These are phyloP conservation scores for Callocephalon fimbriatum DNA, from an alignment of 2,113 vertebrate genomes.

Conservation along the genomic window DNA sequence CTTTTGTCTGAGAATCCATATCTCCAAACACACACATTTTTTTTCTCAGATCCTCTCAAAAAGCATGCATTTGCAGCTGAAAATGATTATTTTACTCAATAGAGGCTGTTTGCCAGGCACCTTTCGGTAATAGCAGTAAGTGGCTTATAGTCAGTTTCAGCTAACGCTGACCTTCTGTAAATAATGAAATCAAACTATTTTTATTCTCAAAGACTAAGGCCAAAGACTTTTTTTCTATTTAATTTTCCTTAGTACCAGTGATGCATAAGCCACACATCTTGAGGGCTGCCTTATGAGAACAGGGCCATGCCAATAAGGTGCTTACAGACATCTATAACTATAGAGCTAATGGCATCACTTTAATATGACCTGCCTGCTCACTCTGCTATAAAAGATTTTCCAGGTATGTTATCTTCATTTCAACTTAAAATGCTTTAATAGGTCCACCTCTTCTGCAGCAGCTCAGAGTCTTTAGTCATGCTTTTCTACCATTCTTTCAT, in stretches of 20 bases:
- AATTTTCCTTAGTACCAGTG: neutral
- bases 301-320: neutral
- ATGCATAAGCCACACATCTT: neutral
- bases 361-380: neutral
- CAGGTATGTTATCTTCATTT: neutral
- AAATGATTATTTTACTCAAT: neutral
- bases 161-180: neutral
- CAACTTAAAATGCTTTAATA: neutral
- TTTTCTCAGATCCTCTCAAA: neutral
- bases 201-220: neutral
- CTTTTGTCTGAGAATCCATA: neutral
- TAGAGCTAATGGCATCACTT: neutral
- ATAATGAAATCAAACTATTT: neutral
- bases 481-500: neutral
- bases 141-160: neutral
- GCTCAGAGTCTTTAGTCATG: neutral
- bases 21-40: neutral
- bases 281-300: neutral
- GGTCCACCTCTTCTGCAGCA: neutral
- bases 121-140: neutral
- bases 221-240: neutral
- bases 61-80: neutral
- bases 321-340: neutral
- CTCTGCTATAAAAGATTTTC: neutral
- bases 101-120: neutral